Percentiles rank a stretch among this genome's conserved stretches.
Evolutionary conservation across 2,113 vertebrate genomes (phyloP).

Genomic region (Platysteira castanea): DNA sequence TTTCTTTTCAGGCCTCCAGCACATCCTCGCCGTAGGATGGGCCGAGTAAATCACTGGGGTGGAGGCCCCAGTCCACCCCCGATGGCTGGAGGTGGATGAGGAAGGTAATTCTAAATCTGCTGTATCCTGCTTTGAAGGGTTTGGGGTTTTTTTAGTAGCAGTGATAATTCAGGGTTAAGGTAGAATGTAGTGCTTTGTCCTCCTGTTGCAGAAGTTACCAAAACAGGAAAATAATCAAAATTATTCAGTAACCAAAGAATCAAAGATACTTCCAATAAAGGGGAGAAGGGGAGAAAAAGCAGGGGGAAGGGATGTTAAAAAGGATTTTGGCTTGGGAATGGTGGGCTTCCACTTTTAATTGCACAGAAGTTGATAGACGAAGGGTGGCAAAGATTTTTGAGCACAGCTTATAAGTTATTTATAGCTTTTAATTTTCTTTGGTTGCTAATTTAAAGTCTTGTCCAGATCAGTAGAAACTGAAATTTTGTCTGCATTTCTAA

Average conservation of each 20-base stretch:
- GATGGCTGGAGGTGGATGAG: slow-evolving; percentile 97
- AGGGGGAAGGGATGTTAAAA: neutral
- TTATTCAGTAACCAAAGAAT: neutral
- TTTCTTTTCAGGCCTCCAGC: slow-evolving; percentile 82
- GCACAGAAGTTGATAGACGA: neutral
- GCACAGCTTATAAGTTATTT: neutral
- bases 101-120: slow-evolving; percentile 80
- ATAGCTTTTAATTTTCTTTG: neutral
- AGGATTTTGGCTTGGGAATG: neutral
- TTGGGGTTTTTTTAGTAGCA: neutral
- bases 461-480: neutral
- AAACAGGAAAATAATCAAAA: neutral
- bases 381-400: neutral
- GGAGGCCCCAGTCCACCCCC: slow-evolving; percentile 89
- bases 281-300: neutral
- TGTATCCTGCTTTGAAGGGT: neutral
- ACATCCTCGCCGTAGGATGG: slow-evolving; percentile 87
- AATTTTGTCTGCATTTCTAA: neutral
- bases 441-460: neutral
- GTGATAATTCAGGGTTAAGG: neutral
- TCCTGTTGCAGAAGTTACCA: neutral
- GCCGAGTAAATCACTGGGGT: slow-evolving; percentile 84
- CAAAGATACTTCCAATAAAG: neutral
- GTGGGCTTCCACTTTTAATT: neutral
- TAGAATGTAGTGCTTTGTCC: neutral